Percentiles rank a stretch among this genome's conserved stretches.
These are phyloP conservation scores for Colossoma macropomum DNA, from an alignment of 2,113 vertebrate species.

Conservation along the genomic window DNA sequence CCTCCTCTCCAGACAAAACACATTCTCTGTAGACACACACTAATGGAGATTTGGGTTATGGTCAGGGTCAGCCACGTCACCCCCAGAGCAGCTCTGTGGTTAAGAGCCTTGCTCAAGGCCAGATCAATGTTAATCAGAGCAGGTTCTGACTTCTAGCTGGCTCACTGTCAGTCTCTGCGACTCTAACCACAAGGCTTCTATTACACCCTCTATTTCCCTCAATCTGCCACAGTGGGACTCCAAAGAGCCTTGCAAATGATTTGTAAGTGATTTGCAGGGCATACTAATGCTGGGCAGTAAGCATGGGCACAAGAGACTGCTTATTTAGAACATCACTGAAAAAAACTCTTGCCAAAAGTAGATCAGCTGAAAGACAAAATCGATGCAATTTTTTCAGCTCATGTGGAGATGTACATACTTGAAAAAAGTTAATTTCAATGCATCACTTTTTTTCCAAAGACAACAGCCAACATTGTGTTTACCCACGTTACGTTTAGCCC, in stretches of 20 bases:
- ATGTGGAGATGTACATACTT: neutral
- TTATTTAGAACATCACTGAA: neutral
- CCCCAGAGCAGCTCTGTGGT: neutral
- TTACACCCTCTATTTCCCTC: neutral
- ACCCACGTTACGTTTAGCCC: no score
- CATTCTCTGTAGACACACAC: constrained; percentile 1
- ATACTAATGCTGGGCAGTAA: neutral
- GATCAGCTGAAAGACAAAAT: neutral
- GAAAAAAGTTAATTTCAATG: no score
- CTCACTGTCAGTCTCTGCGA: neutral
- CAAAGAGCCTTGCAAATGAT: neutral
- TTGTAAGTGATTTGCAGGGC: neutral
- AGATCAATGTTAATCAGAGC: neutral
- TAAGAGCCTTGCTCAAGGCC: neutral
- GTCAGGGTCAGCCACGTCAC: neutral
- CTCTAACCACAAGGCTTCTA: neutral
- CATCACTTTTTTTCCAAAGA: no score
- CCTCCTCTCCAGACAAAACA: constrained; percentile 1
- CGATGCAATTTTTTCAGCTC: neutral
- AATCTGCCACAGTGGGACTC: neutral
- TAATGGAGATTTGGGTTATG: neutral
- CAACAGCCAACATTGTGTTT: no score
- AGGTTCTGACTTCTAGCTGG: neutral
- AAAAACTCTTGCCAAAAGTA: neutral
- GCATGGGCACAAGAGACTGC: neutral